Conservation (phyloP, 2,113 vertebrate genomes). For the Epinephelus lanceolatus region DNA sequence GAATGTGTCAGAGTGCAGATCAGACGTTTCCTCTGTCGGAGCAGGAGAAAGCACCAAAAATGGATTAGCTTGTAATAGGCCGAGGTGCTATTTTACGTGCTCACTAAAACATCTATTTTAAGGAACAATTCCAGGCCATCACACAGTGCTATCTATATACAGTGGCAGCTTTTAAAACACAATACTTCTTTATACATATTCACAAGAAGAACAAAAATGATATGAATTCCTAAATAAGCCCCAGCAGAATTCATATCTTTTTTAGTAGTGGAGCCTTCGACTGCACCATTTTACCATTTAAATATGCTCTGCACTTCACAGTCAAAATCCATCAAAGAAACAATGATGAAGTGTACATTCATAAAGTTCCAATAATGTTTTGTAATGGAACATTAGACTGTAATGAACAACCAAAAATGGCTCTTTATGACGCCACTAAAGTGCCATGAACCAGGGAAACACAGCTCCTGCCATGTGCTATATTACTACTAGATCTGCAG, state of each 20-base stretch:
- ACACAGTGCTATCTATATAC: constrained; percentile 18
- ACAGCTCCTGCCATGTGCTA: constrained; percentile 54
- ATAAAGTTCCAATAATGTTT: constrained; percentile 72
- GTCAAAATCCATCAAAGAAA: constrained; percentile 68
- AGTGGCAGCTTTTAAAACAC: constrained; percentile 29
- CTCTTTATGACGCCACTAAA: constrained; percentile 69
- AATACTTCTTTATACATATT: constrained; percentile 34
- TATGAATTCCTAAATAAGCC: constrained; percentile 47
- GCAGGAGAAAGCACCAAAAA: constrained; percentile 20
- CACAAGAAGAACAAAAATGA: background rate
- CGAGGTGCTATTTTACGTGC: constrained; percentile 13
- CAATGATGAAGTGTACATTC: constrained; percentile 66
- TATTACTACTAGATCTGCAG: constrained; percentile 58
- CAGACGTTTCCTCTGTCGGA: constrained; percentile 26
- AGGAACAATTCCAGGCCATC: constrained; percentile 31
- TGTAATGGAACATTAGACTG: constrained; percentile 71
- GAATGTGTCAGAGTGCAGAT: constrained; percentile 15
- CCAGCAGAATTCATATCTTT: constrained; percentile 20
- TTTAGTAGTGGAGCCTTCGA: constrained; percentile 29
- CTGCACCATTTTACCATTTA: constrained; percentile 50
- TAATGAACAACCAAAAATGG: constrained; percentile 70
- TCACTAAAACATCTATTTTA: constrained; percentile 47
- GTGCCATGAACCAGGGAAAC: constrained; percentile 60
- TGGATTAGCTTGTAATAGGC: constrained; percentile 32
- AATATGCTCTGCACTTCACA: constrained; percentile 45